Conservation (phyloP, 2,888 invertebrate species). For the Nyleta sp. region DNA sequence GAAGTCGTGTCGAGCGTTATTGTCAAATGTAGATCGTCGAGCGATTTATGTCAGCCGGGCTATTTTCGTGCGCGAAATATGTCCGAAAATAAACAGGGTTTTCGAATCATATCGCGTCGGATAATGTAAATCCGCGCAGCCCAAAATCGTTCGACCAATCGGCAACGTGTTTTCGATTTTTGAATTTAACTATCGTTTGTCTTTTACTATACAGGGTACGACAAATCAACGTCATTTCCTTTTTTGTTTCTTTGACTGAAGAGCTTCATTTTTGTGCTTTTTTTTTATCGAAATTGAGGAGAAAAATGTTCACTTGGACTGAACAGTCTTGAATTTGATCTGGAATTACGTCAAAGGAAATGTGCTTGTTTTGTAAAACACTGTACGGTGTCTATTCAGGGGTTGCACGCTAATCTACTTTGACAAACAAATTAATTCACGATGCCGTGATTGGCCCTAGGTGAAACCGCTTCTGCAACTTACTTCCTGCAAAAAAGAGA, state of each 20-base stretch:
- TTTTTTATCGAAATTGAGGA: not conserved
- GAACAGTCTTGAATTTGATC: not conserved
- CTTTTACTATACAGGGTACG: constrained; percentile 28
- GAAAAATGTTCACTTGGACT: not conserved
- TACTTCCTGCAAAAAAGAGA: constrained; percentile 84
- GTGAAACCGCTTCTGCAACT: constrained; percentile 77
- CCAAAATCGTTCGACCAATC: constrained; percentile 32
- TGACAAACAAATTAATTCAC: constrained; percentile 61
- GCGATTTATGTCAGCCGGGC: constrained; percentile 57
- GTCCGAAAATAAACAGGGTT: constrained; percentile 53
- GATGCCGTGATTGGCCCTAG: constrained; percentile 57
- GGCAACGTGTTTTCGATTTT: constrained; percentile 18
- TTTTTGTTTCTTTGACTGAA: not conserved
- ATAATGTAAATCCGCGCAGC: not conserved
- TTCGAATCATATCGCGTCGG: constrained; percentile 46
- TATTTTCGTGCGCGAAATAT: constrained; percentile 55
- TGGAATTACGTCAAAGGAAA: constrained; percentile 39
- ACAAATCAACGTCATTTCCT: constrained; percentile 50
- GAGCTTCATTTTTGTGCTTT: not conserved
- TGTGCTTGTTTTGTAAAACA: constrained; percentile 48
- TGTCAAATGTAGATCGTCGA: constrained; percentile 61
- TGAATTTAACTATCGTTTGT: not conserved
- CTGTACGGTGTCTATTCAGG: constrained; percentile 51
- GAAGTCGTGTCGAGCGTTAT: constrained; percentile 38
- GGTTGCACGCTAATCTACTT: constrained; percentile 62